Percentiles rank a stretch among this genome's conserved stretches.
These are phyloP conservation scores for Platyura marginata DNA, from an alignment of 1,140 invertebrate species.

Conservation along the genomic window DNA sequence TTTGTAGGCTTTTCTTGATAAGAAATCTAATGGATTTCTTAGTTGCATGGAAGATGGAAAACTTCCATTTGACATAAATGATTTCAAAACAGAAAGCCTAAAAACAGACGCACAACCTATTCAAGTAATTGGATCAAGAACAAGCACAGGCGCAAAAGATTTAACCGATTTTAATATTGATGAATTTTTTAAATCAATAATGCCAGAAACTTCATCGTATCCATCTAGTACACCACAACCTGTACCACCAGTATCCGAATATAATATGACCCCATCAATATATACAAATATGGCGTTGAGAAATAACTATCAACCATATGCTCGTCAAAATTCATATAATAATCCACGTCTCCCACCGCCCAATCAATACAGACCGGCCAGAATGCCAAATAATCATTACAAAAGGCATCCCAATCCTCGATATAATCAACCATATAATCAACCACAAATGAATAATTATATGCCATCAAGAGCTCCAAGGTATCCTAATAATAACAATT, in stretches of 20 bases:
- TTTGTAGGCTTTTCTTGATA: constrained; percentile 15
- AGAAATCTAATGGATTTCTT: constrained; percentile 15
- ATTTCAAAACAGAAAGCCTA: constrained; percentile 13
- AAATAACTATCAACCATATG: neutral
- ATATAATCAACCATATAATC: constrained; percentile 2
- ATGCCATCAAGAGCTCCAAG: constrained; percentile 8
- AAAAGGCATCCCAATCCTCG: neutral
- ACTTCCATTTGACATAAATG: constrained; percentile 23
- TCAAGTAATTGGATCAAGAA: constrained; percentile 1
- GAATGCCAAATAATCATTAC: neutral
- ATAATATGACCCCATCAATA: constrained; percentile 1
- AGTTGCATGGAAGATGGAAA: constrained; percentile 17
- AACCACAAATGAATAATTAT: constrained; percentile 5
- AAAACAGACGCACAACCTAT: neutral
- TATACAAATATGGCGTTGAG: too few relatives aligned
- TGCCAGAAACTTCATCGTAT: neutral
- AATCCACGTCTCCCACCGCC: neutral
- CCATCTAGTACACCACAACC: constrained; percentile 2
- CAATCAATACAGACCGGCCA: neutral
- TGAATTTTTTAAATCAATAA: constrained; percentile 1
- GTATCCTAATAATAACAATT: constrained; percentile 3
- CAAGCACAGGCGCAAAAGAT: neutral
- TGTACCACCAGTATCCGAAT: constrained; percentile 5
- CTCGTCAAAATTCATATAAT: neutral
- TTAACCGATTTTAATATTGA: constrained; percentile 2